Conservation (phyloP, 2,113 vertebrate species). For the Phyllopteryx taeniolatus region DNA sequence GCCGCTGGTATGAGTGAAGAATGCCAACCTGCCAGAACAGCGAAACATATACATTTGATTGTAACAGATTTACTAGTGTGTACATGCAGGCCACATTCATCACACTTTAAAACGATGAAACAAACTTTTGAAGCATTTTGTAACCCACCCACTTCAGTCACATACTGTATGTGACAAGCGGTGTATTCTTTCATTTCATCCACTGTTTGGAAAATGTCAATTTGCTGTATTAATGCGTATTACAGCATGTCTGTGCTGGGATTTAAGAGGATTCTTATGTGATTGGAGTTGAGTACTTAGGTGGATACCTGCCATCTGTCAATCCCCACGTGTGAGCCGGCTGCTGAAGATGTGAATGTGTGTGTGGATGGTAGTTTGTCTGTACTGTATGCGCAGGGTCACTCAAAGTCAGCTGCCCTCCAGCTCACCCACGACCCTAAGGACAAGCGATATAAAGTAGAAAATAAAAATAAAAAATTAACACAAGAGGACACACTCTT, state of each 20-base stretch:
- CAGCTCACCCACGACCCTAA: too few relatives aligned
- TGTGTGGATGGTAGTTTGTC: too few relatives aligned
- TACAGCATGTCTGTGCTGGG: not conserved
- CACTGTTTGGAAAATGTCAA: not conserved
- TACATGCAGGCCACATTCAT: not conserved
- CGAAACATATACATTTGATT: not conserved
- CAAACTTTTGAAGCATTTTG: not conserved
- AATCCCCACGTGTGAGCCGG: not conserved
- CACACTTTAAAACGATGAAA: not conserved
- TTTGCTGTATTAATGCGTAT: not conserved
- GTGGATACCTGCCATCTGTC: not conserved
- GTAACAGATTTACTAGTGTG: not conserved
- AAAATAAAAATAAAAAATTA: not conserved
- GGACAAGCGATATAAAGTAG: not conserved
- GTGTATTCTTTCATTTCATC: not conserved
- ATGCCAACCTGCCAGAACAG: not conserved
- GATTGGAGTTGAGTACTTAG: not conserved
- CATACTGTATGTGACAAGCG: too few relatives aligned
- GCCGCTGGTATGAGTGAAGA: not conserved
- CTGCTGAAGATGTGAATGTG: not conserved
- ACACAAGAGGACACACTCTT: too few relatives aligned
- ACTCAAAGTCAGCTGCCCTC: too few relatives aligned
- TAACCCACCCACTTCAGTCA: not conserved
- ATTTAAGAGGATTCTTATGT: not conserved
- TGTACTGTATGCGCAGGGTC: too few relatives aligned